phyloP scores from a whole-genome alignment of 2,797 vertebrate genomes.

The Chromobotia macracanthus region DNA sequence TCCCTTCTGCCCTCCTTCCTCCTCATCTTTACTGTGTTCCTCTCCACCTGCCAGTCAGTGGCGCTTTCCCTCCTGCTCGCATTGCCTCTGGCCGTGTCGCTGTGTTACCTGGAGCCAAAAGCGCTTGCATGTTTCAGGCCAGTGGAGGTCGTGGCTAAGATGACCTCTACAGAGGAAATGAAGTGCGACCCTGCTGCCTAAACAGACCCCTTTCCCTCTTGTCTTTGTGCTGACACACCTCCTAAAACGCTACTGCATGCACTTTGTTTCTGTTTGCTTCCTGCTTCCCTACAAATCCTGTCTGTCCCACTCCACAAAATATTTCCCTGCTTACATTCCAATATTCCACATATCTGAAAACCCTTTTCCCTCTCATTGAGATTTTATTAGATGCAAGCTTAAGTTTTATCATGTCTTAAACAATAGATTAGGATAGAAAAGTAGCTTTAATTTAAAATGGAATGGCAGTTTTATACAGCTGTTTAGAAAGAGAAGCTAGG shows the following conservation, averaged over 20 bases:
- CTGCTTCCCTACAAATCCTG: constrained; percentile 9
- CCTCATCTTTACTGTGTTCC: constrained; percentile 86
- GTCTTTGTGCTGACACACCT: constrained; percentile 19
- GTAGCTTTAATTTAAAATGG: too few relatives aligned
- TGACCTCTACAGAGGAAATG: constrained; percentile 76
- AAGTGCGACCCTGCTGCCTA: constrained; percentile 81
- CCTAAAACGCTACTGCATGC: constrained; percentile 57
- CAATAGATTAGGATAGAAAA: too few relatives aligned
- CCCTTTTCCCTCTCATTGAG: too few relatives aligned
- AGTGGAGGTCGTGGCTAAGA: constrained; percentile 43
- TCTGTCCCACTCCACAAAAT: constrained; percentile 40
- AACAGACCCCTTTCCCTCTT: constrained; percentile 26
- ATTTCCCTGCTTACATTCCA: too few relatives aligned
- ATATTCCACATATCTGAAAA: too few relatives aligned
- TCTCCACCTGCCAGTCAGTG: constrained; percentile 90
- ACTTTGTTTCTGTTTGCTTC: constrained; percentile 29
- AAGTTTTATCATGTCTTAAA: too few relatives aligned
- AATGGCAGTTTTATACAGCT: too few relatives aligned
- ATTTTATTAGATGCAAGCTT: too few relatives aligned
- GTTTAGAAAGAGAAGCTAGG: too few relatives aligned
- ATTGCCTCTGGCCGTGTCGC: constrained; percentile 89
- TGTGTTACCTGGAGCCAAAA: constrained; percentile 90
- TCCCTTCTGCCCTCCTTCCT: constrained; percentile 88
- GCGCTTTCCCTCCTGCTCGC: constrained; percentile 87
- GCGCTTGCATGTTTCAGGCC: constrained; percentile 69